phyloP scores from a whole-genome alignment of 2,797 vertebrate species.

The Glossophaga mutica region DNA sequence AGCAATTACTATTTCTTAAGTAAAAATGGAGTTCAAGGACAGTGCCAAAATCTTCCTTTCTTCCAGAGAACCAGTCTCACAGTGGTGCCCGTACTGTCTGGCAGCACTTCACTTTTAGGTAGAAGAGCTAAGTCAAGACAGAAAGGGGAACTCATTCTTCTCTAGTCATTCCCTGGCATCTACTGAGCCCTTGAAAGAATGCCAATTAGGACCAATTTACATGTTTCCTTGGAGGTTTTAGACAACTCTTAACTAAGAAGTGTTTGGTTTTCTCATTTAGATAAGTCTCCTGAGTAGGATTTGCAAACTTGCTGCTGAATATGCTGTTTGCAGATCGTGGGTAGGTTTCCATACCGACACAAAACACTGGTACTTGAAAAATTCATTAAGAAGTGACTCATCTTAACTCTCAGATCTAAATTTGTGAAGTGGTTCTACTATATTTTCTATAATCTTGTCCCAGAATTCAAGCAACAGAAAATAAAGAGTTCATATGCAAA shows the following conservation, averaged over 20 bases:
- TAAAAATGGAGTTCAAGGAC: slow-evolving; percentile 30
- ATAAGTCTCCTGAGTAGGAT: slow-evolving; percentile 35
- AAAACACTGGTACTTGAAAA: slow-evolving; percentile 17
- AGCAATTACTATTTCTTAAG: slow-evolving; percentile 67
- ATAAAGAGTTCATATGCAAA: neutral
- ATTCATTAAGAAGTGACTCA: slow-evolving; percentile 16
- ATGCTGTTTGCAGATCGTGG: slow-evolving; percentile 27
- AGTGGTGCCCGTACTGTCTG: neutral
- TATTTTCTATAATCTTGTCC: neutral
- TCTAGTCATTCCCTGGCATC: slow-evolving; percentile 29
- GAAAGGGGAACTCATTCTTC: slow-evolving; percentile 28
- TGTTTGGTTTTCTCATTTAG: slow-evolving; percentile 63
- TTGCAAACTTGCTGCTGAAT: slow-evolving; percentile 33
- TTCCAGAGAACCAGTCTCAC: slow-evolving; percentile 41
- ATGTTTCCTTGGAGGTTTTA: slow-evolving; percentile 57
- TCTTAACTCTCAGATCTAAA: slow-evolving; percentile 34
- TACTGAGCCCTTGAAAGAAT: slow-evolving; percentile 43
- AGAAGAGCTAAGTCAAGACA: slow-evolving; percentile 2
- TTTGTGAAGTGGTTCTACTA: neutral
- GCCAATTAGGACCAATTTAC: slow-evolving; percentile 46
- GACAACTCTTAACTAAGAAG: slow-evolving; percentile 52
- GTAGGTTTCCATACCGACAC: neutral
- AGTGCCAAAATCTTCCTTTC: slow-evolving; percentile 52
- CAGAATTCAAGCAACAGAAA: slow-evolving; percentile 36
- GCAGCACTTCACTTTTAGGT: neutral